Conservation (phyloP, 1,140 invertebrate species). For the Camponotus pennsylvanicus region DNA sequence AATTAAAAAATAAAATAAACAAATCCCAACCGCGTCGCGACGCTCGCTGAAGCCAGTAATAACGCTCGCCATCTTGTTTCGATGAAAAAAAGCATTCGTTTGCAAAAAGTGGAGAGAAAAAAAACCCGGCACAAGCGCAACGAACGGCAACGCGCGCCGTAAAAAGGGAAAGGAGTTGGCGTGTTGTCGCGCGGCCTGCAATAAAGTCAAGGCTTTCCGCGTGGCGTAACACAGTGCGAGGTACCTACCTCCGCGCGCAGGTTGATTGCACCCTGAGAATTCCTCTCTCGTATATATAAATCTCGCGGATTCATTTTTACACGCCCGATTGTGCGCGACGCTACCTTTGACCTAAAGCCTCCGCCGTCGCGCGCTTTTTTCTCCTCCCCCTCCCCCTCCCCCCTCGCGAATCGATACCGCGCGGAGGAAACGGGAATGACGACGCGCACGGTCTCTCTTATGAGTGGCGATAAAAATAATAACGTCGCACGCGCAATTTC, state of each 20-base stretch:
- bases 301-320: background rate
- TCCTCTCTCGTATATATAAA: background rate
- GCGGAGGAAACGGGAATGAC: constrained; percentile 31
- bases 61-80: background rate
- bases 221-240: constrained; percentile 71
- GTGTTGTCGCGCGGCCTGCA: constrained; percentile 68
- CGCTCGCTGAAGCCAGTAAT: background rate
- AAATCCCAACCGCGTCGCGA: background rate
- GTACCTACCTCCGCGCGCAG: constrained; percentile 71
- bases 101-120: background rate
- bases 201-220: constrained; percentile 81
- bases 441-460: constrained; percentile 1
- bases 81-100: background rate
- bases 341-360: constrained; percentile 50
- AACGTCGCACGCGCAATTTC: background rate
- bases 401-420: background rate
- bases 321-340: constrained; percentile 29
- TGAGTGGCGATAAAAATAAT: constrained; percentile 31
- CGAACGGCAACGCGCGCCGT: constrained; percentile 58
- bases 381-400: too few species aligned
- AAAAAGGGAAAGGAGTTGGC: constrained; percentile 77
- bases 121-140: background rate
- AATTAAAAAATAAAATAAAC: too few species aligned
- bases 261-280: constrained; percentile 71
- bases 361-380: background rate